Conservation (phyloP, 1,140 invertebrate species). For the Zaprionus kolodkinae region DNA sequence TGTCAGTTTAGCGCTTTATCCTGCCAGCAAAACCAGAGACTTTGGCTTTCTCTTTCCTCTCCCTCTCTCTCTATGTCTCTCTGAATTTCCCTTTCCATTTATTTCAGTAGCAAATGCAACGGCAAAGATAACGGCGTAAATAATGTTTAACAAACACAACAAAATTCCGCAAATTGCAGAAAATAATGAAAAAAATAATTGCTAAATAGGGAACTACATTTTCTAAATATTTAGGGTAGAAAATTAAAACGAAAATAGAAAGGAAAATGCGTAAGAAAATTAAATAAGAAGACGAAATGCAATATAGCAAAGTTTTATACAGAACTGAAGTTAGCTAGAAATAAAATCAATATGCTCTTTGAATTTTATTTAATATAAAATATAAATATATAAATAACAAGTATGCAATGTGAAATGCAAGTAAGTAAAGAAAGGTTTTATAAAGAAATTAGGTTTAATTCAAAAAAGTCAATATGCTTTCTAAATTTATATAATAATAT, state of each 20-base stretch:
- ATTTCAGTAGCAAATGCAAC: not conserved
- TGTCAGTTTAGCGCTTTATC: constrained; percentile 79
- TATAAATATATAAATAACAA: no score
- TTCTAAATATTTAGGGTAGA: not conserved
- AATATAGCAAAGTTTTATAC: not conserved
- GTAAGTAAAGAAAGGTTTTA: not conserved
- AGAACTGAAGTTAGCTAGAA: no score
- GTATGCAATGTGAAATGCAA: not conserved
- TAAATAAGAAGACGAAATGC: not conserved
- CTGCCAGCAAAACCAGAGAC: constrained; percentile 45
- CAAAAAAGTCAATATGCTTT: no score
- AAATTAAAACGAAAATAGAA: not conserved
- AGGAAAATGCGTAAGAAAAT: not conserved
- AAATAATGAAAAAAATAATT: constrained; percentile 13
- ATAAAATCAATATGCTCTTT: no score
- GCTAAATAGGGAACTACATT: not conserved
- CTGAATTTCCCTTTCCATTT: not conserved
- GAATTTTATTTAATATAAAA: no score
- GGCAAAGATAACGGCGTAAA: not conserved
- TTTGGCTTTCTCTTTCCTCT: constrained; percentile 9
- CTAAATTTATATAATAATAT: no score
- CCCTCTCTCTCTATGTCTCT: not conserved
- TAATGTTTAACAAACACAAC: constrained; percentile 2
- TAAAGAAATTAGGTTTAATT: no score
- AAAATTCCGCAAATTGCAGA: not conserved